Base-by-base conservation (phyloP, 1,140 invertebrate genomes). In the Pachypeltis micranthus region DNA sequence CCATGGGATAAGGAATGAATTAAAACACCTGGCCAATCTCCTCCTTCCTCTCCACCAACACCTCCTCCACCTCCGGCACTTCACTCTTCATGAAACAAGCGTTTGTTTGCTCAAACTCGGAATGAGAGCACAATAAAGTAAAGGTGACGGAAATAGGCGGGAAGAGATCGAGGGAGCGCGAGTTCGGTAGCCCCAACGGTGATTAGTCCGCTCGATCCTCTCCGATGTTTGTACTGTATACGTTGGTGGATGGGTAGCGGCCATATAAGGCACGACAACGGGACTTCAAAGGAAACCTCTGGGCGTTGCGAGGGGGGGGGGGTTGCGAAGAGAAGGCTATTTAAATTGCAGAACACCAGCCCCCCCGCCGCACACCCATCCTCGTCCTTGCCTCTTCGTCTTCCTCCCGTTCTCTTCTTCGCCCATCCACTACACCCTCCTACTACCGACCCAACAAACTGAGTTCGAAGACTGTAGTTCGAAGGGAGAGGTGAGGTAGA, bases 311-410 rank as follows among this genome's bases (percentile, higher is more conserved):
- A 14, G n/a, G 19, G 61, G 39, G 55, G 19, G 28, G 31, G 31
- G 23, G 34, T 27, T 21, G 62, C 19, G 62, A 39, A 39, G 61
- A 39, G 64, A 61, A 55, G 62, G 65, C 63, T 66, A 68, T 68
- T 68, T 68, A 68, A 68, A 68, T 68, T 68, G 67, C 67, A 68
- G 67, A 68, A 65, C 67, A 65, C 59, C 65, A 62, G 59, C 51
- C 19, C 51, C 44, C 65, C 61, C 24, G 27, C 61, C 34, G 56
- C 25, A 4, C 59, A 21, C 44, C 28, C 16, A 2, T 25, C 62
- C 25, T 7, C 2, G n/a, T 29, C 55, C 21, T 31, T n/a, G 16
- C 39, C 62, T 61, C 63, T 54, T 23, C 55, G 29, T 54, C 44
- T 21, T 29, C 58, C 26, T 55, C 24, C 19, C 58, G 24, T 44